Base-by-base conservation (phyloP, 2,797 vertebrate species). In the Sorex maritimensis region DNA sequence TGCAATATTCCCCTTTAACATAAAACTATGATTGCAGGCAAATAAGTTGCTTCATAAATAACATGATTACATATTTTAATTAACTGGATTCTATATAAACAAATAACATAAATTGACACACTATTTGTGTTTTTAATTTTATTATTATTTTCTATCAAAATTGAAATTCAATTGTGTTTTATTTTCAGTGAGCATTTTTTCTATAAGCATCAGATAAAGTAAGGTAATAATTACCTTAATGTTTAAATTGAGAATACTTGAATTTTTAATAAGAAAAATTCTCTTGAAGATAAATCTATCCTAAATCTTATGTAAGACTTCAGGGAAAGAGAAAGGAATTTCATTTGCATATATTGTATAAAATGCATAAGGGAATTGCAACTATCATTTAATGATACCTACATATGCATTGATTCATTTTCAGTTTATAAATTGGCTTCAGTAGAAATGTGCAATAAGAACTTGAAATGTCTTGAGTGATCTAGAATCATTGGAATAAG, bases 101-200 rank as follows among this genome's bases (percentile, higher is more conserved):
- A 28, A 26, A 67, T 67, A 67, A 26, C 28, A 26, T 67, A 67
- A 67, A 67, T 12, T 67, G 58, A 61, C 21, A 23, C 26, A 23
- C 26, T 86, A n/a, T 9, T 72, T 72, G 68, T 5, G 19, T 11
- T 6, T 75, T 93, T 46, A 46, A 65, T 30, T 19, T 81, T 49
- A 84, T 81, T 55, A 72, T 26, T 72, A 58, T 67, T 81, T 90
- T 89, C 73, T 74, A 79, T 68, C 6, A 12, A 86, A 61, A n/a
- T 73, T 79, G 65, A 9, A 79, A 71, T 78, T 87, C 71, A 63
- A 19, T 58, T 67, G 30, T 26, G 28, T 49, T 67, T 67, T 10
- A 10, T 67, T 67, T 67, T 28, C 17, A 61, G 58, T 61, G 21
- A 58, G 21, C 58, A 61, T 61, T 61, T 94, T 68, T 68, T 84